Evolutionary conservation across 2,797 vertebrate species (phyloP), one percentile per base, ranked within the genome.

Genomic region (Petrocephalus schoutedeni): DNA sequence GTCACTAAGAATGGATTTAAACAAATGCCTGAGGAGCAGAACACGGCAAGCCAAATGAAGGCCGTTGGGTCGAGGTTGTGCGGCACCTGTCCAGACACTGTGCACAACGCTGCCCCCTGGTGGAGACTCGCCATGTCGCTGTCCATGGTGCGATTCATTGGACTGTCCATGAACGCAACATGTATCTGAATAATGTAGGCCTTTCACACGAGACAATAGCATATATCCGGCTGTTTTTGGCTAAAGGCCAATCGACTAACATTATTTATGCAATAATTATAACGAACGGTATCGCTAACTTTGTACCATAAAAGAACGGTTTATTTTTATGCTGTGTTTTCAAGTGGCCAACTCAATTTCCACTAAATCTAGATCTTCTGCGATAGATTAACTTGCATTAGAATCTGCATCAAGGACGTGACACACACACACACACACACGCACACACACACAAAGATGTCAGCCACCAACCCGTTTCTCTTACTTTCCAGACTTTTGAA

Each of bases 121-220:
- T 49, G 71, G 36, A 49, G 41, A 77, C 14, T 19, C 41, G 71
- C 45, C 71, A n/a, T 45, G 71, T 45, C 71, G 71, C 71, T 77
- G 71, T 77, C 71, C 71, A 77, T 77, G 71, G 71, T 77, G 71
- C 71, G 71, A n/a, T 41, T 77, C 36, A 19, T n/a, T 41, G 71
- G 41, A 9, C 7, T 16, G 36, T 19, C 71, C 16, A 19, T 77
- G 45, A 49, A 19, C 41, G 16, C 5, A 67, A 36, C 64, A 8
- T 49, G 41, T 49, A 49, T 19, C 41, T 45, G 41, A 19, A 19
- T 77, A 77, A 19, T n/a, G 71, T 49, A 71, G 14, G 64, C 64
- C 64, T 16, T 16, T 77, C 71, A 77, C 32, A 9, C 19, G 41
- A 77, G 41, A 16, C 36, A 77, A 12, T 49, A 77, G 71, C 12